Percentiles rank a stretch among this genome's conserved stretches.
These are phyloP conservation scores for Drymonia ruficornis DNA, from an alignment of 2,888 invertebrate genomes.

Conservation along the genomic window DNA sequence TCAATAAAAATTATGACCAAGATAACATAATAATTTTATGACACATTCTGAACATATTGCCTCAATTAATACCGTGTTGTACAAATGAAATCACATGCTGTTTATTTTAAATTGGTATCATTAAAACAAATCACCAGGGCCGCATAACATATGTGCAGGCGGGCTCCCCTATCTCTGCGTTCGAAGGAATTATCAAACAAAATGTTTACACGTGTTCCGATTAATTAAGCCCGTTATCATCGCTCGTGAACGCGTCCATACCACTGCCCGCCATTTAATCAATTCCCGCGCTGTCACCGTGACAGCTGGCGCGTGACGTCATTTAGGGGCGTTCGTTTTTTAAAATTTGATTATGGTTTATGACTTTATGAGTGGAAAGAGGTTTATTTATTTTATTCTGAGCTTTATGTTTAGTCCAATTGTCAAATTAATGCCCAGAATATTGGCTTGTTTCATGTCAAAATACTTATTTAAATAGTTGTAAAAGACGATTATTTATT, in stretches of 20 bases:
- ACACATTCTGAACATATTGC: conserved; percentile 53
- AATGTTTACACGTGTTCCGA: conserved; percentile 76
- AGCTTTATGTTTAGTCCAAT: no score
- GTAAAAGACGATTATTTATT: no score
- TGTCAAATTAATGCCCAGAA: no score
- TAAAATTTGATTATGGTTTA: not conserved
- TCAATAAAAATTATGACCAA: not conserved
- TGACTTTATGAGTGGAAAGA: not conserved
- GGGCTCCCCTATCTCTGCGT: conserved; percentile 48
- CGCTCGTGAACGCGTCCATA: conserved; percentile 56
- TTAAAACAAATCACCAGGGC: conserved; percentile 71
- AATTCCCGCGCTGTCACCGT: conserved; percentile 63
- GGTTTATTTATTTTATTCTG: no score
- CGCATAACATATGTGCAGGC: conserved; percentile 57
- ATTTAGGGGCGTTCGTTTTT: conserved; percentile 18
- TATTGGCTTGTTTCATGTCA: no score
- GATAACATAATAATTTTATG: conserved; percentile 7
- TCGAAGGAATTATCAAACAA: conserved; percentile 69
- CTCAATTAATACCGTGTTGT: conserved; percentile 59
- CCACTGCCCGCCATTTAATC: conserved; percentile 54
- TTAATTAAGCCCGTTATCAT: conserved; percentile 74
- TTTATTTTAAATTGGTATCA: conserved; percentile 66
- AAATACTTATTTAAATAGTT: no score
- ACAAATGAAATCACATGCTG: conserved; percentile 61
- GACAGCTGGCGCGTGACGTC: conserved; percentile 48